Base-by-base conservation (phyloP, 2,113 vertebrate genomes). In the Dermatemys mawii region DNA sequence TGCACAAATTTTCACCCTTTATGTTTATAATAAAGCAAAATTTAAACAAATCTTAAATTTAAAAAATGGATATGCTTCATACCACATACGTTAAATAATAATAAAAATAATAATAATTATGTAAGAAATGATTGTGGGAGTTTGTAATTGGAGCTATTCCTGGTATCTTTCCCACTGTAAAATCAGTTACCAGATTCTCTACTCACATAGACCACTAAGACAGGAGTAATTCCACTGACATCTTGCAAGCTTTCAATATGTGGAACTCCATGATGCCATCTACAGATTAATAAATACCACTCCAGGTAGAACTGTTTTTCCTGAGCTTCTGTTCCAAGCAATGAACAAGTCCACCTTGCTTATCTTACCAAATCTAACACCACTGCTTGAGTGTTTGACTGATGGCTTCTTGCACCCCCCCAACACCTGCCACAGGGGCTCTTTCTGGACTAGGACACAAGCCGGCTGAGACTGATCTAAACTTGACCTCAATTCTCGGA, bases 401-500 rank as follows among this genome's bases (percentile, higher is more conserved):
- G 67, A 88, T 6, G 67, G 50, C 54, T 91, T 95, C 54, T 88
- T 93, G 89, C 67, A 92, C 76, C 16, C 35, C 24, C 48, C 53
- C 84, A 44, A 24, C 84, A 35, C 60, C 46, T 92, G 86, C 67
- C 60, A 83, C 50, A 76, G 76, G 16, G 50, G 38, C 21, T 91
- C 75, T 94, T 91, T 94, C 92, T 70, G 38, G 63, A 11, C 67
- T 78, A 73, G 41, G 63, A 88, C 29, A 88, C 44, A 82, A 76
- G 12, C 5, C 90, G 93, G 78, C 67, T 89, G 76, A 93, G 82
- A 90, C 81, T 90, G 90, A 94, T n/a, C 49, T 16, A 88, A 54
- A 84, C 81, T 88, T 89, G 86, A 90, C 75, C 11, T 81, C 44
- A 90, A 44, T 75, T 88, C 38, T 92, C 46, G 17, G 6, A 14